phyloP scores from a whole-genome alignment of 2,888 invertebrate species.

The Tethea ocularis region DNA sequence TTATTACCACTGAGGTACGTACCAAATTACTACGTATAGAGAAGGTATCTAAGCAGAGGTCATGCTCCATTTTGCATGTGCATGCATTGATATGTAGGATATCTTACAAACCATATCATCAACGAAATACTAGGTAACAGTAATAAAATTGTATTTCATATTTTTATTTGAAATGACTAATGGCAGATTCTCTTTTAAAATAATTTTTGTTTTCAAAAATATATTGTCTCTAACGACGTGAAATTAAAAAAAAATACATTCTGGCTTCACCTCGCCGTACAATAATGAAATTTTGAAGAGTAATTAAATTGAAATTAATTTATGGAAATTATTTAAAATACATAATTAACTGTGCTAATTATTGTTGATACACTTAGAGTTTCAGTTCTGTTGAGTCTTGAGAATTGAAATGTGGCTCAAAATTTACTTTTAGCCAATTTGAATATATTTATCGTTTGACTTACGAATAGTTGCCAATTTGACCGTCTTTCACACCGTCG shows the following conservation, averaged over 20 bases:
- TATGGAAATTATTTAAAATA: background rate
- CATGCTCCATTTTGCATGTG: no score
- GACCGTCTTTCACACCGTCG: background rate
- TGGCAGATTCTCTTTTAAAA: no score
- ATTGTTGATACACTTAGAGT: background rate
- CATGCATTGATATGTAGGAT: no score
- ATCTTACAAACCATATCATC: no score
- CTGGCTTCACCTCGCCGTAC: background rate
- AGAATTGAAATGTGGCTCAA: background rate
- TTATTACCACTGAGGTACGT: no score
- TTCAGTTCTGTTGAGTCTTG: background rate
- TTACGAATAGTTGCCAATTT: background rate
- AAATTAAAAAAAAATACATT: background rate
- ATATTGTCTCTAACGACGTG: background rate
- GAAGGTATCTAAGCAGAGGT: no score
- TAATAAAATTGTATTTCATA: no score
- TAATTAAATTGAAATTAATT: background rate
- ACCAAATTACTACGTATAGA: no score
- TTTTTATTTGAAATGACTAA: no score
- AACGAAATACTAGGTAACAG: no score
- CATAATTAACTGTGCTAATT: background rate
- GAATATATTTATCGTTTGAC: constrained; percentile 1
- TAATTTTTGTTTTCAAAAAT: no score
- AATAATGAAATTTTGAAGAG: background rate
- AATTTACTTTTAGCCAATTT: constrained; percentile 1